Conservation (phyloP, 2,113 vertebrate species). For the Apeltes quadracus region DNA sequence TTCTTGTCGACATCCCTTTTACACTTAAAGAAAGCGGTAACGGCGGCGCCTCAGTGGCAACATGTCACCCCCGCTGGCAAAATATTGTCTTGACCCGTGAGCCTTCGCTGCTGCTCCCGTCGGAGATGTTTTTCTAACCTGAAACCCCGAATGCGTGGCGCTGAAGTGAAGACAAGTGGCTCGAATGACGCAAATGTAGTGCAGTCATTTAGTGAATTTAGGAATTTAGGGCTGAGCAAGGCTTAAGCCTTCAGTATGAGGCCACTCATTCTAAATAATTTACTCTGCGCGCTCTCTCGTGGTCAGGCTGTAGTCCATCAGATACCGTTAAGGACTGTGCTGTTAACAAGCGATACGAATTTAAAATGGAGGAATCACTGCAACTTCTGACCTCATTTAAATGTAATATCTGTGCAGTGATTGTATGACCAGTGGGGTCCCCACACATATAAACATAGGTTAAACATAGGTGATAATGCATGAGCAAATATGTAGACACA, state of each 20-base stretch:
- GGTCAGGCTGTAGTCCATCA: neutral
- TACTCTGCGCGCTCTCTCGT: neutral
- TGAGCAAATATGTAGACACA: constrained; percentile 50
- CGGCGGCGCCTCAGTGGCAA: constrained; percentile 13
- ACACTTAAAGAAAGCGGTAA: neutral
- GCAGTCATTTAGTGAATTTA: constrained; percentile 59
- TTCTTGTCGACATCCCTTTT: neutral
- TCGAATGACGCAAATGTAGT: constrained; percentile 71
- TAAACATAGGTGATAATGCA: constrained; percentile 67
- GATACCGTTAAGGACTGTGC: neutral
- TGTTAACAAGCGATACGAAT: neutral
- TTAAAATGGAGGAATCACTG: constrained; percentile 38
- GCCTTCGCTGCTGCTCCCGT: constrained; percentile 30
- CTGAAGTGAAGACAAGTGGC: constrained; percentile 69
- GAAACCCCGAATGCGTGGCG: constrained; percentile 53
- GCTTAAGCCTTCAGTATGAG: constrained; percentile 34
- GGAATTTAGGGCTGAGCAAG: constrained; percentile 51
- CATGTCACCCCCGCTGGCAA: constrained; percentile 12
- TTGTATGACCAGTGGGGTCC: constrained; percentile 60
- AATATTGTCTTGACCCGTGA: constrained; percentile 30
- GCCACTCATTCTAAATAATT: constrained; percentile 42
- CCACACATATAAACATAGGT: constrained; percentile 60
- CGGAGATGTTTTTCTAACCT: constrained; percentile 48
- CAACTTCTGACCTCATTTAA: constrained; percentile 58
- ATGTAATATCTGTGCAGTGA: constrained; percentile 55